Percentiles rank a stretch among this genome's conserved stretches.
Conservation (phyloP, 2,113 vertebrate species). For the Nothocercus nigrocapillus region DNA sequence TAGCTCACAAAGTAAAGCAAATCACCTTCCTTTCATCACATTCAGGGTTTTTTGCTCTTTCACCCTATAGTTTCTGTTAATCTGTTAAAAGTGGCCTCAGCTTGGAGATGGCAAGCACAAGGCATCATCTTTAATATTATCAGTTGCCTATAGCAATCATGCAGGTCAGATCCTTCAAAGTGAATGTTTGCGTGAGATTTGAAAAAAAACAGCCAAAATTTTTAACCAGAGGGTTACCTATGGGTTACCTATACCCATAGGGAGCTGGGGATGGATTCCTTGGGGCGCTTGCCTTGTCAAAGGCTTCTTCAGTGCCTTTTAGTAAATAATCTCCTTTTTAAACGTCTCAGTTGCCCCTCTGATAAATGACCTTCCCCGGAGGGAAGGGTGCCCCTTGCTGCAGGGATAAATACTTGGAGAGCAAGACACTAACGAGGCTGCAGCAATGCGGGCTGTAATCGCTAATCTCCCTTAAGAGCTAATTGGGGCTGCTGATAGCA, state of each 20-base stretch:
- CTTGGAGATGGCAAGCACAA: neutral
- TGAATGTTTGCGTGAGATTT: neutral
- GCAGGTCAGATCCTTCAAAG: neutral
- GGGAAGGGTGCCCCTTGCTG: accelerated
- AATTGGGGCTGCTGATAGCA: neutral
- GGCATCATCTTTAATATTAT: neutral
- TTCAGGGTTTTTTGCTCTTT: neutral
- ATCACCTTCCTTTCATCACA: neutral
- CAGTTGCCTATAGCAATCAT: neutral
- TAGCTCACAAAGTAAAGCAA: neutral
- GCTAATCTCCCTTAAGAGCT: neutral
- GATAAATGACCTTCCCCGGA: neutral
- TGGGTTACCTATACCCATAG: no score
- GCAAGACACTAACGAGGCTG: neutral
- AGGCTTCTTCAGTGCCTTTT: neutral
- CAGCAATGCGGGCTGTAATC: neutral
- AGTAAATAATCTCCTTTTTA: neutral
- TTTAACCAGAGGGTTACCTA: no score
- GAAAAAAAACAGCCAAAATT: neutral
- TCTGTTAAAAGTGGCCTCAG: neutral
- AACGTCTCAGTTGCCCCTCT: neutral
- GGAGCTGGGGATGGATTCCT: neutral
- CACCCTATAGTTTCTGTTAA: neutral
- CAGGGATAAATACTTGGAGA: neutral
- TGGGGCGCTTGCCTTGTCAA: neutral